Conservation (phyloP, 2,113 vertebrate genomes). For the Boulengeromyrus knoepffleri region DNA sequence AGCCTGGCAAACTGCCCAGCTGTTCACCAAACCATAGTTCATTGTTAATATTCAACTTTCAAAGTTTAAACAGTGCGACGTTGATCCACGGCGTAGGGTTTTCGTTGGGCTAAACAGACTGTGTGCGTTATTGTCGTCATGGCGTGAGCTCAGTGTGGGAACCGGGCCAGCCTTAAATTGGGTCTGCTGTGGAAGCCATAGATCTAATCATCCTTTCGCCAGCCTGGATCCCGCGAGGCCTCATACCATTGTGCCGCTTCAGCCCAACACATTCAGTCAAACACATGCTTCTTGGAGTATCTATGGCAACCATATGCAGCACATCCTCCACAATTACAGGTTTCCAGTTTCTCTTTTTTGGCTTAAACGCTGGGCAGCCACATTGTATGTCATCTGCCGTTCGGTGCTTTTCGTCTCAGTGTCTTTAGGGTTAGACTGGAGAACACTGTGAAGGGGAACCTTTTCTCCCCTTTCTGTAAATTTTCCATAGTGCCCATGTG, state of each 20-base stretch:
- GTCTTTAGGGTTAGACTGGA: not conserved
- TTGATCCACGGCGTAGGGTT: not conserved
- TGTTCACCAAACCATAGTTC: not conserved
- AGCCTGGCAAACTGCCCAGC: not conserved
- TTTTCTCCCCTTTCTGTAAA: not conserved
- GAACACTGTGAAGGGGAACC: not conserved
- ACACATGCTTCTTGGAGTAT: not conserved
- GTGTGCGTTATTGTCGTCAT: not conserved
- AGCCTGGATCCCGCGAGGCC: not conserved
- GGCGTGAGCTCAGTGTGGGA: not conserved
- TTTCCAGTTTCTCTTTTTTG: not conserved
- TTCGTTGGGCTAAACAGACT: not conserved
- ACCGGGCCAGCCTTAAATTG: not conserved
- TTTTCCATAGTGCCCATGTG: not conserved
- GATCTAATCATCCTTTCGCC: not conserved
- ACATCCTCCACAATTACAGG: not conserved
- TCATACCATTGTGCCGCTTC: not conserved
- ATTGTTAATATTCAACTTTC: not conserved
- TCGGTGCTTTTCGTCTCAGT: not conserved
- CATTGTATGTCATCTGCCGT: not conserved
- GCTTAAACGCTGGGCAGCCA: not conserved
- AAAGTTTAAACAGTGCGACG: not conserved
- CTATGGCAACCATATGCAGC: not conserved
- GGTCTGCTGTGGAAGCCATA: not conserved
- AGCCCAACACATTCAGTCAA: not conserved